phyloP scores from a whole-genome alignment of 2,797 vertebrate genomes.

The Macropus fuliginosus region DNA sequence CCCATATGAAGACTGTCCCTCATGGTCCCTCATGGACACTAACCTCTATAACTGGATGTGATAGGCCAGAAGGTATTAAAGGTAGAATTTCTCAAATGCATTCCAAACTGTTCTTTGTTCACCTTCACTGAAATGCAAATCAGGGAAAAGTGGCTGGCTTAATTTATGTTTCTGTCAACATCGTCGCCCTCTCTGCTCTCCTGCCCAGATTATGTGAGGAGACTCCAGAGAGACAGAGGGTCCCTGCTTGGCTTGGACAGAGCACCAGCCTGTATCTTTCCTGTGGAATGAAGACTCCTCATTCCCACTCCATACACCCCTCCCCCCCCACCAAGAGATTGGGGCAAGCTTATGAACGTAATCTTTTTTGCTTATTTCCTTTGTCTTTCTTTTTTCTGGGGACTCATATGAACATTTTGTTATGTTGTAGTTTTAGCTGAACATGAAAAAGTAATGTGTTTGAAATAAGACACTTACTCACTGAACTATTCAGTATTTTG shows the following conservation, averaged over 20 bases:
- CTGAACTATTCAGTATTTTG: constrained; percentile 40
- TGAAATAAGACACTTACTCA: background rate
- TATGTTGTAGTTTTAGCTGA: constrained; percentile 9
- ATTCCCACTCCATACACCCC: background rate
- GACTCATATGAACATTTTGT: background rate
- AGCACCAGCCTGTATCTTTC: background rate
- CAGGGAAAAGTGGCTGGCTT: constrained; percentile 58
- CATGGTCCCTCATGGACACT: background rate
- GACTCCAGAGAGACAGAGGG: background rate
- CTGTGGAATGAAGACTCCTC: background rate
- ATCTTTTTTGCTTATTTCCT: constrained; percentile 44
- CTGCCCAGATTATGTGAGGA: constrained; percentile 19
- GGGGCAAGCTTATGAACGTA: background rate
- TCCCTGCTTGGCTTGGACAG: constrained; percentile 20
- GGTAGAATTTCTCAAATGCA: constrained; percentile 37
- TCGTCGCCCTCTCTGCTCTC: constrained; percentile 38
- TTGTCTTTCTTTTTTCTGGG: background rate
- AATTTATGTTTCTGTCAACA: constrained; percentile 48
- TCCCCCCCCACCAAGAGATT: background rate
- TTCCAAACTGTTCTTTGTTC: constrained; percentile 38
- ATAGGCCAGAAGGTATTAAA: constrained; percentile 39
- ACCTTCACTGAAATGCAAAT: constrained; percentile 55
- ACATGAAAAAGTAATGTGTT: constrained; percentile 35
- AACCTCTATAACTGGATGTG: constrained; percentile 39
- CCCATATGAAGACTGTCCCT: background rate